Evolutionary conservation across 2,888 invertebrate species (phyloP), one percentile per base, ranked within the genome.

Genomic region (Cyclophora albipunctata): DNA sequence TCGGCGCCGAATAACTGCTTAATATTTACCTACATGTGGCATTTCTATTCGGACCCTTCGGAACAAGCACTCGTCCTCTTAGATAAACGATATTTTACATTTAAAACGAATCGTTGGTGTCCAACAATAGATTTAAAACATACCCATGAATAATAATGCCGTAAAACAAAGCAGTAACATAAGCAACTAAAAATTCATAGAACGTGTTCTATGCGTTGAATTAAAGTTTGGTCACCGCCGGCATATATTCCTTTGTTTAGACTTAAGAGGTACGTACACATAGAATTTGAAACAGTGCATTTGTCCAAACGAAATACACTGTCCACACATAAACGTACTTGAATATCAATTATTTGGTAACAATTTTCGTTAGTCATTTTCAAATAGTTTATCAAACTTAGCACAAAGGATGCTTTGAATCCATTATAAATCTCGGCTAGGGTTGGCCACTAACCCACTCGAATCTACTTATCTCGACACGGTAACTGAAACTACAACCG

Each of bases 201-300:
- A 70, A 71, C 67, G 71, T 71, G 69, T 69, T 69, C 67, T 67
- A 64, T 69, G 66, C 68, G 67, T 67, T 68, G 62, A 73, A 71
- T 72, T 75, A 72, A 73, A 73, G 67, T 73, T 68, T 66, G 67
- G 66, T 64, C 62, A 57, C 33, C 33, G 66, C 63, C 69, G 64
- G 72, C 72, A 77, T 75, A 73, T 63, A 70, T 73, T 74, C 64
- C 71, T 67, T 72, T 66, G 62, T 20, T 43, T 33, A 43, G 20
- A 20, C 20, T 20, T 20, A 20, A 20, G 20, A 20, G 20, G 20
- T 20, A 20, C 20, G 33, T 34, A 43, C 43, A 43, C 20, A 4
- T 6, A 34, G 43, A 43, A 43, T 43, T 43, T 20, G 42, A 42
- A 42, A 20, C 20, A 20, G 20, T 20, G 20, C 20, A 20, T 20